phyloP scores from a whole-genome alignment of 2,113 vertebrate genomes.

The Halcyon senegalensis region DNA sequence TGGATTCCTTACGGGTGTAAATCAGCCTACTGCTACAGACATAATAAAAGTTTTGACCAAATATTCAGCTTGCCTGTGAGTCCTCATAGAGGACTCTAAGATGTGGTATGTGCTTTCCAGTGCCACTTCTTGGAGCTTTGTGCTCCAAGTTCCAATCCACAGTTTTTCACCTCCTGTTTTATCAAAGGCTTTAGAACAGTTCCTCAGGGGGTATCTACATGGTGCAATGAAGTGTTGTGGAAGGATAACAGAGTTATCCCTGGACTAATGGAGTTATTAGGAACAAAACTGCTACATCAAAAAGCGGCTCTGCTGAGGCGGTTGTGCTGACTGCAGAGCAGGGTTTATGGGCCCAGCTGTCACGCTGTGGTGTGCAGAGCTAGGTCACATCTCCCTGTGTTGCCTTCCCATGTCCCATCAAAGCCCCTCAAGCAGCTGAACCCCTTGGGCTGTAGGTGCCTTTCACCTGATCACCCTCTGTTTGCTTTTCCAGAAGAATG shows the following conservation, averaged over 20 bases:
- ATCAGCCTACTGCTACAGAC: neutral
- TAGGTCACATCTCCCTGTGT: neutral
- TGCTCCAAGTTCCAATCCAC: neutral
- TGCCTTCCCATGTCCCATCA: neutral
- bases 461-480: neutral
- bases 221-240: conserved; percentile 16
- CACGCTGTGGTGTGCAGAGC: neutral
- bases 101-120: neutral
- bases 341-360: neutral
- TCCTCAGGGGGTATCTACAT: neutral
- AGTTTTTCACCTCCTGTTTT: neutral
- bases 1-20: neutral
- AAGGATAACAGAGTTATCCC: conserved; percentile 16
- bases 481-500: neutral
- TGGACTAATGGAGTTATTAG: neutral
- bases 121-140: neutral
- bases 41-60: neutral
- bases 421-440: neutral
- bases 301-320: neutral
- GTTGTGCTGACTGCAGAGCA: neutral
- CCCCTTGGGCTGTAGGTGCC: fast-evolving
- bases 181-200: conserved; percentile 11
- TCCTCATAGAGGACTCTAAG: neutral
- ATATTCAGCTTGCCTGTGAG: neutral
- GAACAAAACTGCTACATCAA: neutral